phyloP scores from a whole-genome alignment of 2,797 vertebrate species.

The Hoplostethus atlanticus region DNA sequence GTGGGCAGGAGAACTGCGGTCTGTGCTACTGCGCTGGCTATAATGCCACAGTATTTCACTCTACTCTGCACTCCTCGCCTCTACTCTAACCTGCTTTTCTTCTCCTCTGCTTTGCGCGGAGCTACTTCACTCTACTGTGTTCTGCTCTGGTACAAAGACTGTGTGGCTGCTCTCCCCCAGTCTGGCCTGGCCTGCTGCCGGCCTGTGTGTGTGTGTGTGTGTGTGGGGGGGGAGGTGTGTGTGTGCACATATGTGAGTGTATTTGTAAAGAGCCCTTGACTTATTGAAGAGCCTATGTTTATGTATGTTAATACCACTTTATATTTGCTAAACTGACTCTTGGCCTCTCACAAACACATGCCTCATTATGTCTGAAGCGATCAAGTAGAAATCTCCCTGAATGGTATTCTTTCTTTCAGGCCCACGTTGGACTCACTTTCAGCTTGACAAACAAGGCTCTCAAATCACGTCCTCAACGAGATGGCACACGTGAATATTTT shows the following conservation, averaged over 20 bases:
- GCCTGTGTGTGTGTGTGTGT: neutral
- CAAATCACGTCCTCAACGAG: too few relatives aligned
- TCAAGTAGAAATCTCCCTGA: neutral
- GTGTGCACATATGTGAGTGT: slow-evolving; percentile 1
- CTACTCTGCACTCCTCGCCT: slow-evolving; percentile 4
- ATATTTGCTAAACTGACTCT: neutral
- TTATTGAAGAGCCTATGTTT: slow-evolving; percentile 1
- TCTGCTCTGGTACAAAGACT: neutral
- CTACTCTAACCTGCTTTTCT: slow-evolving; percentile 26
- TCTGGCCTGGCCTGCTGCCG: neutral
- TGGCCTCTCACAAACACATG: neutral
- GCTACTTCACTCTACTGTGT: slow-evolving; percentile 4
- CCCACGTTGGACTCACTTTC: neutral
- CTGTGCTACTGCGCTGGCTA: slow-evolving; percentile 33
- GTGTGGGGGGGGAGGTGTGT: neutral
- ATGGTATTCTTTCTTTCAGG: neutral
- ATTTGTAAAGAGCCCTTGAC: slow-evolving; percentile 5
- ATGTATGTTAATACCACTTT: neutral
- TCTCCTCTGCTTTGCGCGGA: neutral
- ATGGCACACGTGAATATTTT: neutral
- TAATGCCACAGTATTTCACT: slow-evolving; percentile 24
- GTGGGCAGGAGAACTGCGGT: slow-evolving; percentile 41
- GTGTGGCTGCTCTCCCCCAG: slow-evolving; percentile 3
- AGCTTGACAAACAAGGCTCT: neutral
- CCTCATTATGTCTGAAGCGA: neutral